phyloP scores from a whole-genome alignment of 2,113 vertebrate species.

The Herpetotheres cachinnans region DNA sequence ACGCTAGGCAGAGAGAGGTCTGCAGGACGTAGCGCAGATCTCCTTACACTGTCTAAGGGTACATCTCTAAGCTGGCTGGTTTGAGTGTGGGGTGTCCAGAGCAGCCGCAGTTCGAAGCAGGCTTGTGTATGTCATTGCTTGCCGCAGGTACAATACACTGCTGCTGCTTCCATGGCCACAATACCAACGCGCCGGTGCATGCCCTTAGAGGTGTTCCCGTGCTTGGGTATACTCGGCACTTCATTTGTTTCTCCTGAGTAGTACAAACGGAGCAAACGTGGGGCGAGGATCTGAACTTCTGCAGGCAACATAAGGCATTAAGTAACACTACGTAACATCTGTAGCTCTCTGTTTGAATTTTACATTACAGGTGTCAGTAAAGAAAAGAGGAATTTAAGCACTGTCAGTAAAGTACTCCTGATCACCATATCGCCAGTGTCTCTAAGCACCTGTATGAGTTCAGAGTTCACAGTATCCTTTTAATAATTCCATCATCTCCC shows the following conservation, averaged over 20 bases:
- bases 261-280: not conserved
- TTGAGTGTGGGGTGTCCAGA: not conserved
- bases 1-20: not conserved
- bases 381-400: conserved; percentile 13
- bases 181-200: not conserved
- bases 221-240: not conserved
- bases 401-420: not conserved
- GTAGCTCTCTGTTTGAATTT: not conserved
- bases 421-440: not conserved
- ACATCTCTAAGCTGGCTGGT: not conserved
- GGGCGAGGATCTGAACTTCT: not conserved
- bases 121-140: not conserved
- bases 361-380: not conserved
- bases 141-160: not conserved
- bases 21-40: not conserved
- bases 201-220: not conserved
- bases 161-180: not conserved
- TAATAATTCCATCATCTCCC: not conserved
- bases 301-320: not conserved
- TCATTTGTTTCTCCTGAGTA: not conserved
- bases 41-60: not conserved
- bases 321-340: not conserved
- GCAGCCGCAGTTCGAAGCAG: not conserved
- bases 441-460: not conserved
- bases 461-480: not conserved